phyloP scores from a whole-genome alignment of 2,113 vertebrate genomes.

The Platysternon megacephalum region DNA sequence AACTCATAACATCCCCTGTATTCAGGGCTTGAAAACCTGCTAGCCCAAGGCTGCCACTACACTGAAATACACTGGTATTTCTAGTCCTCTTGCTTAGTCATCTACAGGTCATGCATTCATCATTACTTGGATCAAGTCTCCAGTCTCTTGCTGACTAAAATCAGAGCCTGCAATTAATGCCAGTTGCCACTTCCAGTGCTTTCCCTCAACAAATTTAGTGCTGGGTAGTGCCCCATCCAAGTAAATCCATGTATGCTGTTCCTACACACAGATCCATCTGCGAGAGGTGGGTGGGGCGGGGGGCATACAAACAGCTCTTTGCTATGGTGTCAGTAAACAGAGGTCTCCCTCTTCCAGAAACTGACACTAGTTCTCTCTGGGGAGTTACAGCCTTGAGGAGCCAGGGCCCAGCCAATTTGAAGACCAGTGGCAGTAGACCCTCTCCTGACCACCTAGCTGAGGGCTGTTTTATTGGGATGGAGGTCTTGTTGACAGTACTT shows the following conservation, averaged over 20 bases:
- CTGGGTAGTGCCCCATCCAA: neutral
- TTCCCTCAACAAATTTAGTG: neutral
- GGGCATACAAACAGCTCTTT: neutral
- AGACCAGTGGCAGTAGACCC: neutral
- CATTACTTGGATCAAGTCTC: neutral
- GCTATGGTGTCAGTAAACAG: neutral
- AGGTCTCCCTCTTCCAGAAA: neutral
- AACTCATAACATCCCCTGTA: neutral
- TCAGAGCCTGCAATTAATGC: neutral
- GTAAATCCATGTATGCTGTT: neutral
- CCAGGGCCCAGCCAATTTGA: neutral
- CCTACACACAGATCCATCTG: neutral
- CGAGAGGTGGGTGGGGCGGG: neutral
- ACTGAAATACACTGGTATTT: neutral
- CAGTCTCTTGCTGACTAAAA: neutral
- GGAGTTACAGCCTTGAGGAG: neutral
- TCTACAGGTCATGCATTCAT: neutral
- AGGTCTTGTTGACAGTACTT: neutral
- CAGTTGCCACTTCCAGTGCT: neutral
- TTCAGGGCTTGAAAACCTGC: neutral
- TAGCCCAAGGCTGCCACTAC: neutral
- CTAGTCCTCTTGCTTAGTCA: neutral
- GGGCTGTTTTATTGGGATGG: neutral
- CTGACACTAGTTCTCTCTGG: neutral
- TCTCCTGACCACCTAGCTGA: neutral